A percentile compares a stretch with the other conserved stretches of the same genome.
Conservation (phyloP, 2,797 vertebrate genomes). For the Dipus sagitta region DNA sequence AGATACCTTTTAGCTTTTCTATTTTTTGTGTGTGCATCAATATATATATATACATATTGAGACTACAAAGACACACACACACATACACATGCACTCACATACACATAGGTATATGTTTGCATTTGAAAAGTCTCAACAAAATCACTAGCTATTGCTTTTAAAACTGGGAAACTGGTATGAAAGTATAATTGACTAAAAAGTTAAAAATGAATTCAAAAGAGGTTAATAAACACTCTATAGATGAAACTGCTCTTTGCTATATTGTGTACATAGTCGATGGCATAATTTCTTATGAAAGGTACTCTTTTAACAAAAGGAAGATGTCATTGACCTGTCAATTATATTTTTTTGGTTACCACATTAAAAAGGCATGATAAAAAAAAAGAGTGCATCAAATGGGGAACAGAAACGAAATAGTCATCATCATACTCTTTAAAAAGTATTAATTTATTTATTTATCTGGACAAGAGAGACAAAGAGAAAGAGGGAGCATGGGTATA, state of each 20-base stretch:
- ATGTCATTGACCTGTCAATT: constrained; percentile 27
- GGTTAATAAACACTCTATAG: background rate
- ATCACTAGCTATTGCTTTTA: background rate
- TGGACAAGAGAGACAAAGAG: too few relatives aligned
- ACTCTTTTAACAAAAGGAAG: constrained; percentile 26
- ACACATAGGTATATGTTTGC: background rate
- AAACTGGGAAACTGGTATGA: background rate
- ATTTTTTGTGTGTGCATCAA: background rate
- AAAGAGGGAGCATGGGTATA: too few relatives aligned
- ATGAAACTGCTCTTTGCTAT: background rate
- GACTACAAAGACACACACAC: background rate
- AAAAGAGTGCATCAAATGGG: constrained; percentile 56
- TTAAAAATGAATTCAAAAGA: background rate
- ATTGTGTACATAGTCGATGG: background rate
- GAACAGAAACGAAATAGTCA: constrained; percentile 17
- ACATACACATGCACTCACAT: background rate
- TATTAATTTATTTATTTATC: too few relatives aligned
- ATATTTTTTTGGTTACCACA: constrained; percentile 48
- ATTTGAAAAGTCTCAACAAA: background rate
- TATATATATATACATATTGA: background rate
- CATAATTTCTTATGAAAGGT: background rate
- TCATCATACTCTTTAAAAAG: background rate
- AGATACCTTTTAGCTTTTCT: background rate
- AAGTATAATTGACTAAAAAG: constrained; percentile 13
- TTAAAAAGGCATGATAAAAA: constrained; percentile 15